Evolutionary conservation across 2,113 vertebrate species (phyloP), one percentile per base, ranked within the genome.

Genomic region (Forbesichthys papilliferus): DNA sequence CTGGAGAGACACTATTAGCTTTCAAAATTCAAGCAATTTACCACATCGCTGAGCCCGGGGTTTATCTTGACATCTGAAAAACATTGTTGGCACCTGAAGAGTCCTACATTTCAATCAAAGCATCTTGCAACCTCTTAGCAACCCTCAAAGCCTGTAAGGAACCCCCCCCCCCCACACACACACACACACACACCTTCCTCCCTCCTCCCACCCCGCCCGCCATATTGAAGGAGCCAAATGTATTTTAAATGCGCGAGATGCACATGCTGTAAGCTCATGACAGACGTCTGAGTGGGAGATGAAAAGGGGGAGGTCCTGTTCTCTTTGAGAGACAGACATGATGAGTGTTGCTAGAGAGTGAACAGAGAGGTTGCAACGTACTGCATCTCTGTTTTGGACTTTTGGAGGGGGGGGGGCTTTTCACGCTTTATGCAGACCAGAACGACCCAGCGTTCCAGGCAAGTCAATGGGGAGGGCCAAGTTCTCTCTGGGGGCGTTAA

Each of bases 1-100:
- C 20, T 67, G 59, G 70, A 79, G 74, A 56, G 16, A 9, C 69
- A 64, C 71, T 61, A 61, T 66, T 68, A 59, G 53, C 79, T 83
- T 79, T 71, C 73, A 64, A 20, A 81, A 78, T 79, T 66, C 27
- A 70, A 66, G 69, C 57, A 79, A 82, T 83, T 87, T 78, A 82
- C 76, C 73, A 82, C 81, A 75, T 64, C 61, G 51, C 60, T 71
- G 59, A 62, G 0, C 73, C 71, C 53, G 56, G 68, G 74, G 71
- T 71, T 57, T 77, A 59, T 59, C 74, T 70, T 83, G 73, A 71
- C 61, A 1, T 66, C 54, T 65, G 48, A 73, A 79, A 62, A 75
- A 71, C 77, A 68, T 69, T 73, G 68, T 71, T 63, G 66, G 51
- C 70, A 79, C 69, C 66, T 69, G 47, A 66, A 60, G 18, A 74